These are phyloP conservation scores for Eilema sororculum DNA, from an alignment of 2,888 invertebrate species.

Conservation along the genomic window DNA sequence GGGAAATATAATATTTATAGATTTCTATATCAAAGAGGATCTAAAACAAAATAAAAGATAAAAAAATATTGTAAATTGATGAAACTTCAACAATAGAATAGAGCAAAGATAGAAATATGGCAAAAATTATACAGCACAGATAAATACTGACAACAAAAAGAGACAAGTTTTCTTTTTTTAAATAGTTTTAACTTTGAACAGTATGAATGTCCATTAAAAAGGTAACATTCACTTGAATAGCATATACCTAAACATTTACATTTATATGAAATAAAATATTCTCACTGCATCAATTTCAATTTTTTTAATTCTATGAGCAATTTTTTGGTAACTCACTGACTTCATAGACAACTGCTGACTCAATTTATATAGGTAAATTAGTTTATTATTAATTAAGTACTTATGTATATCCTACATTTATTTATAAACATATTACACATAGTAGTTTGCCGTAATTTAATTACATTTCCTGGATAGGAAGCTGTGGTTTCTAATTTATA, in stretches of 20 bases:
- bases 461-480: neutral
- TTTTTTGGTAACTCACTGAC: no score
- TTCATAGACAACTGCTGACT: neutral
- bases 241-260: no score
- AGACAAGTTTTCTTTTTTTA: no score
- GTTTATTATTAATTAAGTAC: neutral
- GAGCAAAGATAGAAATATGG: neutral
- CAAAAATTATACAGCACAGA: neutral
- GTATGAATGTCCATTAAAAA: no score
- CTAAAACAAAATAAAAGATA: neutral
- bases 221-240: no score
- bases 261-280: no score
- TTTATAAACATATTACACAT: constrained; percentile 8
- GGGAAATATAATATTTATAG: neutral
- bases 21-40: neutral
- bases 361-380: neutral
- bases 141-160: neutral
- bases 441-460: neutral
- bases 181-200: no score
- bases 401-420: neutral
- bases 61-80: neutral
- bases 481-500: neutral
- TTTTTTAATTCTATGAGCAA: no score
- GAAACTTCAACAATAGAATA: neutral
- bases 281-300: no score